phyloP scores from a whole-genome alignment of 2,113 vertebrate species.

The Brachirus orientalis region DNA sequence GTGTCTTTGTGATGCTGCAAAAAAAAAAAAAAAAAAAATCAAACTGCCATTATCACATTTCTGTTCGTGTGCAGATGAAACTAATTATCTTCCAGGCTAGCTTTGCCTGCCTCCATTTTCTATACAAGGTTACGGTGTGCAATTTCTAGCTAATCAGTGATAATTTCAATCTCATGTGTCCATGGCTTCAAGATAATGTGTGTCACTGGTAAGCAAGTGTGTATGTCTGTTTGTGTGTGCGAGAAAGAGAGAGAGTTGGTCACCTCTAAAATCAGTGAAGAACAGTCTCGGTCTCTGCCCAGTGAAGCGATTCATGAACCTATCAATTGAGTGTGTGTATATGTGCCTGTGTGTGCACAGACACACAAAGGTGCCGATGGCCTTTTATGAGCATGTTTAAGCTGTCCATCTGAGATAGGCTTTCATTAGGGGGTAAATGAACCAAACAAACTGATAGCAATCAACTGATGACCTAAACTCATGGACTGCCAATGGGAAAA shows the following conservation, averaged over 20 bases:
- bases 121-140: too few species aligned
- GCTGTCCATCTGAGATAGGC: constrained; percentile 60
- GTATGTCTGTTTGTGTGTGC: background rate
- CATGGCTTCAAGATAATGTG: background rate
- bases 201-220: background rate
- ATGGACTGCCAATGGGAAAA: constrained; percentile 44
- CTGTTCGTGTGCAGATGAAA: too few species aligned
- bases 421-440: constrained; percentile 71
- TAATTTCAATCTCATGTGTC: background rate
- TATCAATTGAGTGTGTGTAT: constrained; percentile 50
- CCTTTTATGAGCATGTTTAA: constrained; percentile 67
- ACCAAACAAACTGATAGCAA: constrained; percentile 68
- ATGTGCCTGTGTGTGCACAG: background rate
- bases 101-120: too few species aligned
- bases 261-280: constrained; percentile 55
- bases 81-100: too few species aligned
- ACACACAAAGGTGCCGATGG: constrained; percentile 23
- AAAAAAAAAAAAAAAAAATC: too few species aligned
- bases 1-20: too few species aligned
- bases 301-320: constrained; percentile 64
- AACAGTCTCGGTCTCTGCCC: constrained; percentile 48
- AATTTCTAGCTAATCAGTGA: too few species aligned
- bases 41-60: too few species aligned
- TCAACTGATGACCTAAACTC: constrained; percentile 51
- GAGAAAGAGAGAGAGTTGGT: constrained; percentile 32